Percentiles rank a stretch among this genome's conserved stretches.
These are phyloP conservation scores for Malurus elegans DNA, from an alignment of 2,113 vertebrate species.

Conservation along the genomic window DNA sequence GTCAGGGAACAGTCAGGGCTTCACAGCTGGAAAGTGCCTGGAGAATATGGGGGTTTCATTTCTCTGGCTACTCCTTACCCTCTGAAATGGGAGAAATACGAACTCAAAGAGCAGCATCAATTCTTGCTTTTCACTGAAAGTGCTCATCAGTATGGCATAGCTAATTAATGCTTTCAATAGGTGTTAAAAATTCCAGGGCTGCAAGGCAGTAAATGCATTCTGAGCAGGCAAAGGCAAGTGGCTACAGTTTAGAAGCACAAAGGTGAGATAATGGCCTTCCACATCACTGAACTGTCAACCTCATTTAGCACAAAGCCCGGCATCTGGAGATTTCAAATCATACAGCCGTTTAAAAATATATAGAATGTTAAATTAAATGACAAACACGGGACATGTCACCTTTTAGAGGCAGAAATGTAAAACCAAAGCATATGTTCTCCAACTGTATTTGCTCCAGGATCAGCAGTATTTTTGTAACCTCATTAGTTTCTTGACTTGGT, in stretches of 20 bases:
- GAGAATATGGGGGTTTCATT: rapidly evolving
- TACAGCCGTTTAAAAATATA: constrained; percentile 74
- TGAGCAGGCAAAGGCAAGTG: constrained; percentile 75
- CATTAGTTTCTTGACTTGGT: constrained; percentile 10
- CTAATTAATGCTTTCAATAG: constrained; percentile 72
- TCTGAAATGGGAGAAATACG: background rate
- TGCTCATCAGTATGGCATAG: constrained; percentile 60
- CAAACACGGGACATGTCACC: constrained; percentile 70
- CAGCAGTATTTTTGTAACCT: constrained; percentile 50
- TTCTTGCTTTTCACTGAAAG: constrained; percentile 63
- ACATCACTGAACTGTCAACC: constrained; percentile 82
- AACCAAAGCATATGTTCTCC: constrained; percentile 37
- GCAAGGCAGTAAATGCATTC: constrained; percentile 81
- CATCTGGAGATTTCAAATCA: constrained; percentile 73
- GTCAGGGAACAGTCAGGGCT: background rate
- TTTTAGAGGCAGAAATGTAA: constrained; percentile 63
- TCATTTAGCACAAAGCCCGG: constrained; percentile 75
- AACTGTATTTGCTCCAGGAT: constrained; percentile 30
- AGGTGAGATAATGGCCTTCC: constrained; percentile 89
- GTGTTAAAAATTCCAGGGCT: constrained; percentile 81
- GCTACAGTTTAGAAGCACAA: constrained; percentile 80
- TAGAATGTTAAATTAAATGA: constrained; percentile 73
- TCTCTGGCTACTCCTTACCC: background rate
- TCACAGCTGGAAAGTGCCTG: rapidly evolving
- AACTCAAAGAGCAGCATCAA: background rate